phyloP scores from a whole-genome alignment of 2,113 vertebrate genomes.

The Alosa alosa region DNA sequence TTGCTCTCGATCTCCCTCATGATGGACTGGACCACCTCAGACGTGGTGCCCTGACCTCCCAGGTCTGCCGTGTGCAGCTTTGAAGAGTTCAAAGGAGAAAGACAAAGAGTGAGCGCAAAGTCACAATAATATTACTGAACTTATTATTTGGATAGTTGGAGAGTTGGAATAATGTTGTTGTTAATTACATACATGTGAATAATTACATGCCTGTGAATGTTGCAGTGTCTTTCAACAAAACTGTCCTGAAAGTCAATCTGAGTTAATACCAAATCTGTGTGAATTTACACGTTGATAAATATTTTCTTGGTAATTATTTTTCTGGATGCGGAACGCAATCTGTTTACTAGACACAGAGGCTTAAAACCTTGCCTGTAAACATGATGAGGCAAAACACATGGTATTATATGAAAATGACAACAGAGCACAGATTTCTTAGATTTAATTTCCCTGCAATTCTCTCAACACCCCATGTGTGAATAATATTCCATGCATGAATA shows the following conservation, averaged over 20 bases:
- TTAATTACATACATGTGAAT: too few species aligned
- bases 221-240: neutral
- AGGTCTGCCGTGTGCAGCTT: conserved; percentile 81
- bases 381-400: neutral
- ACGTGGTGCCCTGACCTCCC: conserved; percentile 78
- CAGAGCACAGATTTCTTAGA: neutral
- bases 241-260: neutral
- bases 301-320: too few species aligned
- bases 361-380: neutral
- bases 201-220: neutral
- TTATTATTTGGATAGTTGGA: neutral
- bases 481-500: too few species aligned
- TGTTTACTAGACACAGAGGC: neutral
- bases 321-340: too few species aligned
- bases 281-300: neutral
- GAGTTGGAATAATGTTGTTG: neutral
- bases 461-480: too few species aligned
- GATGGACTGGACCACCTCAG: conserved; percentile 74
- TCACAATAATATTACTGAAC: neutral
- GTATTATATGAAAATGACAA: neutral
- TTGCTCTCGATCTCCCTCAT: conserved; percentile 61
- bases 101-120: neutral
- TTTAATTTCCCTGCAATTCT: neutral
- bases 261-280: neutral
- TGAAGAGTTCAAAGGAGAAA: neutral